Conservation (phyloP, 2,797 vertebrate species). For the Gorsachius magnificus region DNA sequence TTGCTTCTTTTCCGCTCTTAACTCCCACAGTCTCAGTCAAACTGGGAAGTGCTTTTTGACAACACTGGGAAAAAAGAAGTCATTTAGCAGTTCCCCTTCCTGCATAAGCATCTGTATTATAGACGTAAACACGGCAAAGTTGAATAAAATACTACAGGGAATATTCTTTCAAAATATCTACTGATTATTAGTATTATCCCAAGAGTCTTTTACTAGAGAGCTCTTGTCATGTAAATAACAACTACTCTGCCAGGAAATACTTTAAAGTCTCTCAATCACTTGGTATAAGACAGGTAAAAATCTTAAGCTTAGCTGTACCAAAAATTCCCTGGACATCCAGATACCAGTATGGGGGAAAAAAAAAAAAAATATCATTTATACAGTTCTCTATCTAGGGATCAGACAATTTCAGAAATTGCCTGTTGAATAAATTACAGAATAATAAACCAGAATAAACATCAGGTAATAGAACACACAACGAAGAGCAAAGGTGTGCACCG, state of each 20-base stretch:
- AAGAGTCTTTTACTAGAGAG: not conserved
- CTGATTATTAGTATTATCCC: constrained; percentile 32
- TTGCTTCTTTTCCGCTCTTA: not conserved
- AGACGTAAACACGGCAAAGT: constrained; percentile 27
- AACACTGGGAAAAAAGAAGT: constrained; percentile 7
- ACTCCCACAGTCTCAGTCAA: not conserved
- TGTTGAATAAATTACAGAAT: not conserved
- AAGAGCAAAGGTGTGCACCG: not conserved
- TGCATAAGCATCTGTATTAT: constrained; percentile 24
- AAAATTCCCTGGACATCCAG: not conserved
- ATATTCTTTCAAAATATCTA: constrained; percentile 27
- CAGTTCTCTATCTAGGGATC: not conserved
- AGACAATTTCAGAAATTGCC: not conserved
- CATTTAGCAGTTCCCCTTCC: not conserved
- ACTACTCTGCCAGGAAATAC: constrained; percentile 13
- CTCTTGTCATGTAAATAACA: constrained; percentile 32
- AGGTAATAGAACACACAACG: not conserved
- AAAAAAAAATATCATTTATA: not conserved
- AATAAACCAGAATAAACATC: not conserved
- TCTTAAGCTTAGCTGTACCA: not conserved
- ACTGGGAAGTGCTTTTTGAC: constrained; percentile 5
- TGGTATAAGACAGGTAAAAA: not conserved
- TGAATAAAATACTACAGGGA: not conserved
- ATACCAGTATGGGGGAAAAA: not conserved
- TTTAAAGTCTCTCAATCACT: not conserved